These are phyloP conservation scores for Phataginus tetradactyla DNA, from an alignment of 2,797 vertebrate genomes.

Conservation along the genomic window DNA sequence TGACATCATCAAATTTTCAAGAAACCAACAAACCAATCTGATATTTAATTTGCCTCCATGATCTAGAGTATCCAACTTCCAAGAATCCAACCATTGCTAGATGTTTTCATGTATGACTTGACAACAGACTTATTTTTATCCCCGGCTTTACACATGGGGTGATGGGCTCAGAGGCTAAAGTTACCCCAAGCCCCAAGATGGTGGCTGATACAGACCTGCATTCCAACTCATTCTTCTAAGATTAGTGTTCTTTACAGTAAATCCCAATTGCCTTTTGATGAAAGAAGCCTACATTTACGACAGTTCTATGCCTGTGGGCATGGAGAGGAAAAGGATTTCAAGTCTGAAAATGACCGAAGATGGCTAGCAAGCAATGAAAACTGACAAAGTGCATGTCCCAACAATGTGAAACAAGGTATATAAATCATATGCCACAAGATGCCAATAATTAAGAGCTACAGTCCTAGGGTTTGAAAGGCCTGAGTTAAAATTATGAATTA, in stretches of 20 bases:
- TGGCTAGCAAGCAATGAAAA: neutral
- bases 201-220: neutral
- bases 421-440: neutral
- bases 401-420: neutral
- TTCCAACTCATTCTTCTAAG: neutral
- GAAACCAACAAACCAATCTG: neutral
- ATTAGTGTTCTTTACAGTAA: neutral
- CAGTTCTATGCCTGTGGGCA: neutral
- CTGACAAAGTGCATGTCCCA: neutral
- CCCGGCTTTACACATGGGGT: neutral
- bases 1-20: neutral
- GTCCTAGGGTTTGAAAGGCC: neutral
- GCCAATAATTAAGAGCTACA: neutral
- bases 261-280: neutral
- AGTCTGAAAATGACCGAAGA: conserved; percentile 1
- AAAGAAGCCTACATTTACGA: neutral
- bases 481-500: neutral
- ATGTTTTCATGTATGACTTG: conserved; percentile 4
- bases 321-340: neutral
- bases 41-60: neutral
- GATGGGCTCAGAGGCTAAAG: neutral
- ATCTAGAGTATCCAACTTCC: neutral
- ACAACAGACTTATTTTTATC: neutral
- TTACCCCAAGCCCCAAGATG: neutral
- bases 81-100: neutral